A percentile compares a stretch with the other conserved stretches of the same genome.
Conservation (phyloP, 2,113 vertebrate species). For the Ictalurus furcatus region DNA sequence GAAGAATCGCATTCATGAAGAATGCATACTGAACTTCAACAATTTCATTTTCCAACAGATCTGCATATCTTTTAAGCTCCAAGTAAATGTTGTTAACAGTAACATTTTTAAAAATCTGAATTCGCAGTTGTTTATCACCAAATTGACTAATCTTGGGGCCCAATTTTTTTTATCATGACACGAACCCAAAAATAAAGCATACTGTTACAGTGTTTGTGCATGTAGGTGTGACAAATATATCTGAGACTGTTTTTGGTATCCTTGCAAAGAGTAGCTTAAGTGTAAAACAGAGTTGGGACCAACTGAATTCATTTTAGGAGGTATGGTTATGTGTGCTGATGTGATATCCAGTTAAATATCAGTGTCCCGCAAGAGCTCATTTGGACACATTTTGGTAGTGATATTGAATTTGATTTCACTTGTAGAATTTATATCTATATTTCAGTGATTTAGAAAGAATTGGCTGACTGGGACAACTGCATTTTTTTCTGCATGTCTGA, state of each 20-base stretch:
- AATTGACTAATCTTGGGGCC: neutral
- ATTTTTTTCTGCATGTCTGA: neutral
- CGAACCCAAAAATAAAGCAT: neutral
- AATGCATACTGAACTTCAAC: neutral
- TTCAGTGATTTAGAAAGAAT: neutral
- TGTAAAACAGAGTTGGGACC: neutral
- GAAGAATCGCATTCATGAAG: conserved; percentile 41
- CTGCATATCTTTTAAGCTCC: neutral
- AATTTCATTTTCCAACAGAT: neutral
- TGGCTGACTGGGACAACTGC: neutral
- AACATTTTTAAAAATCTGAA: neutral
- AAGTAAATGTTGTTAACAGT: neutral
- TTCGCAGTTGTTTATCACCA: neutral
- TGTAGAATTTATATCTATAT: neutral
- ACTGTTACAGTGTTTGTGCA: neutral
- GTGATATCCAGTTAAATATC: neutral
- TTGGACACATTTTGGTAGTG: neutral
- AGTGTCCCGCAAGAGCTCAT: neutral
- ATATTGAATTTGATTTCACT: neutral
- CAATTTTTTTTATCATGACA: neutral
- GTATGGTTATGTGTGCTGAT: neutral
- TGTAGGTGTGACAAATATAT: neutral
- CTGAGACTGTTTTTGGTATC: neutral
- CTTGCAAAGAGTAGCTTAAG: neutral
- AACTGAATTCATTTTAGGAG: neutral